These are phyloP conservation scores for Taphrorychus bicolor DNA, from an alignment of 2,888 invertebrate species.

Conservation along the genomic window DNA sequence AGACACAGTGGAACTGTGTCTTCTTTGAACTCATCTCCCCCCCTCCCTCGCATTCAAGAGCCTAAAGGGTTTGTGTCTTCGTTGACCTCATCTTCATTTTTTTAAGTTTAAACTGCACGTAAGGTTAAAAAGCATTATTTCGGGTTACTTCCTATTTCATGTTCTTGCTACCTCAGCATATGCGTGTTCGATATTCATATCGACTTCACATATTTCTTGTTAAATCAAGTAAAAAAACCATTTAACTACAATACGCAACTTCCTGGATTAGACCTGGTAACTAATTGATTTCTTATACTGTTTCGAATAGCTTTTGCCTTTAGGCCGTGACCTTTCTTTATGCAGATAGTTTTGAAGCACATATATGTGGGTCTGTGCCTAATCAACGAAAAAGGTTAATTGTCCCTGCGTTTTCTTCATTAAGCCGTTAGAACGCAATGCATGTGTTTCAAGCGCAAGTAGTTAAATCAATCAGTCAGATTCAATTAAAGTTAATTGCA, in stretches of 20 bases:
- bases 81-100: too few relatives aligned
- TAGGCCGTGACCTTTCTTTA: background rate
- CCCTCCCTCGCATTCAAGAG: too few relatives aligned
- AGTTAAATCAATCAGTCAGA: background rate
- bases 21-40: too few relatives aligned
- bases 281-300: background rate
- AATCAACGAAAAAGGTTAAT: background rate
- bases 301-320: background rate
- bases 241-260: background rate
- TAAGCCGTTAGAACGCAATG: too few relatives aligned
- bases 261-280: background rate
- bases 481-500: background rate
- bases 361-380: too few relatives aligned
- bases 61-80: too few relatives aligned
- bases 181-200: background rate
- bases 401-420: background rate
- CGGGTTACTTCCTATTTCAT: background rate
- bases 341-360: too few relatives aligned
- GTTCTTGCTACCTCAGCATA: background rate
- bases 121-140: background rate
- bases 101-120: too few relatives aligned
- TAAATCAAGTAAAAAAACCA: background rate
- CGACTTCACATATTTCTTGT: background rate
- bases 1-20: too few relatives aligned
- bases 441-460: background rate